These are phyloP conservation scores for Sogatella furcifera DNA, from an alignment of 1,140 invertebrate genomes.

Conservation along the genomic window DNA sequence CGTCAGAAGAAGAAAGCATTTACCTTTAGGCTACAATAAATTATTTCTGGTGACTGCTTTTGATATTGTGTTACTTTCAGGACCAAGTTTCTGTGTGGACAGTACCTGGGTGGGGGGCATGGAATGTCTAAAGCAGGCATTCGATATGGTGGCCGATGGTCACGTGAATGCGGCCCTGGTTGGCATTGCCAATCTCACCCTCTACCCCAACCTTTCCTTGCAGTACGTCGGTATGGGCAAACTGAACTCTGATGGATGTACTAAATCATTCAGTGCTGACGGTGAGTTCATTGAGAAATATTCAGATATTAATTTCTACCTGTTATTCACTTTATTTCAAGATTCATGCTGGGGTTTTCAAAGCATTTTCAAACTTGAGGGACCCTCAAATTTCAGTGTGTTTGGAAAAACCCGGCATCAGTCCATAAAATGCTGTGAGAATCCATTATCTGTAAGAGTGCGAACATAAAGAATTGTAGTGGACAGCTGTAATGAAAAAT, in stretches of 20 bases:
- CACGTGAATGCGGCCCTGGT: constrained; percentile 59
- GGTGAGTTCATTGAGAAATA: constrained; percentile 31
- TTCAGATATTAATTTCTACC: too few species aligned
- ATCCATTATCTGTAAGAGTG: too few species aligned
- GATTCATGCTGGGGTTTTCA: too few species aligned
- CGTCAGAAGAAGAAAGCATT: too few species aligned
- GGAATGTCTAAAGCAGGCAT: constrained; percentile 50
- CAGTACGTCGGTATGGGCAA: constrained; percentile 47
- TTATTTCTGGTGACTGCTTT: background rate
- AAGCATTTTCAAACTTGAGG: too few species aligned
- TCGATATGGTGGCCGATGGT: constrained; percentile 46
- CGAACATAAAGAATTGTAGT: too few species aligned
- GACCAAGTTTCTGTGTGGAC: constrained; percentile 58
- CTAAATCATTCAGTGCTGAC: constrained; percentile 55
- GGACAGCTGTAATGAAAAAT: too few species aligned
- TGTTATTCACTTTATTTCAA: too few species aligned
- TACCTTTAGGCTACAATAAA: too few species aligned
- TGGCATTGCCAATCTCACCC: constrained; percentile 45
- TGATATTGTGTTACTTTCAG: constrained; percentile 28
- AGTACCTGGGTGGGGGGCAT: constrained; percentile 60
- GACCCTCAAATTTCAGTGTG: too few species aligned
- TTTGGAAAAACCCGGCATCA: too few species aligned
- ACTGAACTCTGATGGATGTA: constrained; percentile 51
- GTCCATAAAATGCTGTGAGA: too few species aligned
- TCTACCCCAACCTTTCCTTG: constrained; percentile 51